phyloP scores from a whole-genome alignment of 1,140 invertebrate genomes.

The Eriocheir sinensis region DNA sequence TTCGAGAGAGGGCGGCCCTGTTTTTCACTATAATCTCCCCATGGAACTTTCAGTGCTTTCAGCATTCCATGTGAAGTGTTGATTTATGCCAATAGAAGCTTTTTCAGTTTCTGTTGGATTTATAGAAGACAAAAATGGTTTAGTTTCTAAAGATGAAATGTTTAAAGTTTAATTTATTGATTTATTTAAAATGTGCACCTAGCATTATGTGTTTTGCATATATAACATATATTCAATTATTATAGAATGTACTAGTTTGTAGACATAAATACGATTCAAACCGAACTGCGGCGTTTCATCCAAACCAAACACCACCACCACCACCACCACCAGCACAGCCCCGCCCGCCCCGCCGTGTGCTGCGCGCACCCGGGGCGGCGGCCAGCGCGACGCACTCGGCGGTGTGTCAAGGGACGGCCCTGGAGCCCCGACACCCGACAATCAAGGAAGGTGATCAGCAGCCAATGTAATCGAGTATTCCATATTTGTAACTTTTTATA shows the following conservation, averaged over 20 bases:
- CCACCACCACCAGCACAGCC: too few relatives aligned
- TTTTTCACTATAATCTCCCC: conserved; percentile 68
- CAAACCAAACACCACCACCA: neutral
- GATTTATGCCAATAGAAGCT: conserved; percentile 77
- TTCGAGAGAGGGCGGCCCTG: conserved; percentile 75
- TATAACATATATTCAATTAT: conserved; percentile 79
- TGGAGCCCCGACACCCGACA: neutral
- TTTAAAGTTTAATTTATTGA: conserved; percentile 78
- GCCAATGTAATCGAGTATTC: conserved; percentile 13
- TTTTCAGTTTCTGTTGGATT: conserved; percentile 77
- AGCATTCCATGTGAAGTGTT: conserved; percentile 75
- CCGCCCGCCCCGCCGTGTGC: too few relatives aligned
- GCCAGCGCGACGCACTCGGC: too few relatives aligned
- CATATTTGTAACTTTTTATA: conserved; percentile 18
- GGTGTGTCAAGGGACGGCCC: neutral
- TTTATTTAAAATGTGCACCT: conserved; percentile 78
- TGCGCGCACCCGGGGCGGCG: too few relatives aligned
- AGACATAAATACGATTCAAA: conserved; percentile 78
- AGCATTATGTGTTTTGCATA: conserved; percentile 78
- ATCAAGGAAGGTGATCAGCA: neutral
- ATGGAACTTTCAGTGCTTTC: conserved; percentile 64
- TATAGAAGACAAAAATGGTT: conserved; percentile 77
- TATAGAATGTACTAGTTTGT: conserved; percentile 78
- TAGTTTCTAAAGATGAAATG: conserved; percentile 77
- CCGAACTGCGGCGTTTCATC: conserved; percentile 63